Conservation (phyloP, 2,888 invertebrate genomes). For the Amblyjoppa proteus region DNA sequence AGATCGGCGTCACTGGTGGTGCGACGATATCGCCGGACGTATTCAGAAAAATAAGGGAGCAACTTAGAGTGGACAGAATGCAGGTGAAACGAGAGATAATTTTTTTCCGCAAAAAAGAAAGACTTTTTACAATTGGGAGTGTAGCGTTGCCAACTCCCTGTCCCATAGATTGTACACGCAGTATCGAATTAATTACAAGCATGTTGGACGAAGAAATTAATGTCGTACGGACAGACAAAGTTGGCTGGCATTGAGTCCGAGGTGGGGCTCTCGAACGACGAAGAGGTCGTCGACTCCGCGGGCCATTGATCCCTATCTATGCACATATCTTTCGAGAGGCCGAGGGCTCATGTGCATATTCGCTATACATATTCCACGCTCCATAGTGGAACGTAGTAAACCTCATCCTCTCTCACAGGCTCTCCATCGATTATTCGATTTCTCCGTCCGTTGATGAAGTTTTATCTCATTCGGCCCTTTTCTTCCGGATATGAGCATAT, state of each 20-base stretch:
- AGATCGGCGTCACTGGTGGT: conserved; percentile 90
- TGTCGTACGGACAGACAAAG: conserved; percentile 31
- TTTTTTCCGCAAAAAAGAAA: neutral
- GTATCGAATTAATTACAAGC: conserved; percentile 59
- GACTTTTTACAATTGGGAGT: neutral
- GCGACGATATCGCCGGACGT: conserved; percentile 89
- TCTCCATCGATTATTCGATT: conserved; percentile 48
- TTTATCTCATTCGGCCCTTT: neutral
- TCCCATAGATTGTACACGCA: conserved; percentile 1
- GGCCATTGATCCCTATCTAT: conserved; percentile 77
- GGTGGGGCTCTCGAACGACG: conserved; percentile 24
- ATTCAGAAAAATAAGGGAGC: conserved; percentile 85
- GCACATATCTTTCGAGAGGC: conserved; percentile 76
- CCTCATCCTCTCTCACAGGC: conserved; percentile 51
- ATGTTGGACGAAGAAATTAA: conserved; percentile 62
- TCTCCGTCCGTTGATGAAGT: conserved; percentile 29
- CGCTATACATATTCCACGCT: conserved; percentile 22
- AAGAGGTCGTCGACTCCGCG: conserved; percentile 74
- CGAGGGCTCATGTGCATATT: conserved; percentile 73
- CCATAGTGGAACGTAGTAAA: conserved; percentile 64
- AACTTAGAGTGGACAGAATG: conserved; percentile 85
- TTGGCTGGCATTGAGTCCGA: conserved; percentile 19
- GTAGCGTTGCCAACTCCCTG: neutral
- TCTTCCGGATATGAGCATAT: neutral
- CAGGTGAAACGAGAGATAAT: conserved; percentile 83